Percentiles rank a stretch among this genome's conserved stretches.
Evolutionary conservation across 2,797 vertebrate species (phyloP).

Genomic region (Gallinago solitaria): DNA sequence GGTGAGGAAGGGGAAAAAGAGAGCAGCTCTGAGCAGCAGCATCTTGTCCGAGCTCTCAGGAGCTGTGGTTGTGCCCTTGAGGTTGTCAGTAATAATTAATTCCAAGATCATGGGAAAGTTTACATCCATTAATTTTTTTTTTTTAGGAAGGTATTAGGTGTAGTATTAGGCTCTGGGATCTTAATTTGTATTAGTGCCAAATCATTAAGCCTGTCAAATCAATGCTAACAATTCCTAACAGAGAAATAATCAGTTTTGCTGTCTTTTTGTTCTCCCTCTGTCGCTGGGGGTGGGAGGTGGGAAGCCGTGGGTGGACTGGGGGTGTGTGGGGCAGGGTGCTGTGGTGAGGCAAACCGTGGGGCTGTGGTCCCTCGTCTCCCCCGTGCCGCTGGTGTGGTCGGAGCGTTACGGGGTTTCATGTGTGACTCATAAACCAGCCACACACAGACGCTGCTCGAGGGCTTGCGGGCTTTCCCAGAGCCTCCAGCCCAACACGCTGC

Average conservation of each 20-base stretch:
- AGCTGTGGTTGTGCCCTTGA: not conserved
- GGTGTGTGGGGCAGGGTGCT: not conserved
- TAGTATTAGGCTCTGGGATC: not conserved
- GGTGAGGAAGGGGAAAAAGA: not conserved
- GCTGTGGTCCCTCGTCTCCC: not conserved
- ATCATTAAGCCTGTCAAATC: not conserved
- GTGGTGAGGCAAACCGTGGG: not conserved
- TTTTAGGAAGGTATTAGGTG: not conserved
- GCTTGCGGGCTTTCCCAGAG: not conserved
- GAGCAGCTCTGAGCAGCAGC: not conserved
- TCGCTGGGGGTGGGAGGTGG: not conserved
- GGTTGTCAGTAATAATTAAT: not conserved
- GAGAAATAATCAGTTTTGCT: not conserved
- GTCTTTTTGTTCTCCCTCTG: not conserved
- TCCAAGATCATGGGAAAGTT: not conserved
- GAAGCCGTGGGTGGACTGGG: not conserved
- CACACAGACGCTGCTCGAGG: not conserved
- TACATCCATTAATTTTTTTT: not conserved
- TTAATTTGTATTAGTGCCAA: not conserved
- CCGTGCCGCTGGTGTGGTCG: not conserved
- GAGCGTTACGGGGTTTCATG: not conserved
- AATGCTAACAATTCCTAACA: not conserved
- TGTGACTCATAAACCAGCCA: not conserved
- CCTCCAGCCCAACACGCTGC: rapidly evolving
- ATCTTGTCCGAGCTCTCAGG: not conserved